Percentiles rank a stretch among this genome's conserved stretches.
Evolutionary conservation across 2,888 invertebrate species (phyloP).

Genomic region (Macroteleia sp.): DNA sequence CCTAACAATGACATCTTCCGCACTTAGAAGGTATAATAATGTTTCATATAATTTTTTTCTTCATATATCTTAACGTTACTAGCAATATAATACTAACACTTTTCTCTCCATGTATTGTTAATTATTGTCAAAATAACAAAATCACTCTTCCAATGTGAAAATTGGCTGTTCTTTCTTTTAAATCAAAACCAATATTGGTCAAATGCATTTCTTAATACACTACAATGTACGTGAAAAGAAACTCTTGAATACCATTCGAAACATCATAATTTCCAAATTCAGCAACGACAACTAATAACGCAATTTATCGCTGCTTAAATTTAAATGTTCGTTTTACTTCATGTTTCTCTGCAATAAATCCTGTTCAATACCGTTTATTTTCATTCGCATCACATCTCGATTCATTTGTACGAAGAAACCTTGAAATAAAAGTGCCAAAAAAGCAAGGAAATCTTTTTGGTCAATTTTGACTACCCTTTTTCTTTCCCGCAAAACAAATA

Average conservation of each 20-base stretch:
- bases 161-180: slow-evolving; percentile 22
- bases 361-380: slow-evolving; percentile 50
- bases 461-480: background rate
- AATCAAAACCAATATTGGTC: slow-evolving; percentile 26
- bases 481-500: slow-evolving; percentile 28
- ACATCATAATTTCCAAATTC: slow-evolving; percentile 52
- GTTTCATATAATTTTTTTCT: no score
- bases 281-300: slow-evolving; percentile 47
- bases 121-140: slow-evolving; percentile 35
- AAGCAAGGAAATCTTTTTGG: slow-evolving; percentile 28
- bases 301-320: slow-evolving; percentile 59
- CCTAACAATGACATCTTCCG: no score
- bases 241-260: background rate
- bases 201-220: slow-evolving; percentile 24
- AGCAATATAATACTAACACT: no score
- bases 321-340: slow-evolving; percentile 31
- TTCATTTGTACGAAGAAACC: slow-evolving; percentile 35
- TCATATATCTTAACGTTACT: no score
- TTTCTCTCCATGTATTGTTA: no score
- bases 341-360: slow-evolving; percentile 36
- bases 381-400: slow-evolving; percentile 53
- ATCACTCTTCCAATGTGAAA: slow-evolving; percentile 18
- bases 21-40: no score
- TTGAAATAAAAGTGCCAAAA: slow-evolving; percentile 37
- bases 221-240: slow-evolving; percentile 11